Percentiles rank a stretch among this genome's conserved stretches.
phyloP scores from a whole-genome alignment of 2,113 vertebrate genomes.

The Murina feae region DNA sequence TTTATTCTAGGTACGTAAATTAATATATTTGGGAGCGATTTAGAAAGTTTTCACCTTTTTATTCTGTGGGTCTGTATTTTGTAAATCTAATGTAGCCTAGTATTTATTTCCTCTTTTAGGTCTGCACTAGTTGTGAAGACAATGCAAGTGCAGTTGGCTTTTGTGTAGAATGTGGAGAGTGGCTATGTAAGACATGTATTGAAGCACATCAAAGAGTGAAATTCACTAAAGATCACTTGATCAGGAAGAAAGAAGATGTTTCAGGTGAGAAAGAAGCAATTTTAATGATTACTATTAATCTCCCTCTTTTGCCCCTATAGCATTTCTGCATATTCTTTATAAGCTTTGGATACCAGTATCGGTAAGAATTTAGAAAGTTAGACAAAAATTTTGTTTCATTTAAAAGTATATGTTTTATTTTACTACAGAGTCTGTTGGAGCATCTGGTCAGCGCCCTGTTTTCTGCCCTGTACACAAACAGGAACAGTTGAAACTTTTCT shows the following conservation, averaged over 20 bases:
- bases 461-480: slow-evolving; percentile 99
- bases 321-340: slow-evolving; percentile 30
- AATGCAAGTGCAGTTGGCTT: slow-evolving; percentile 95
- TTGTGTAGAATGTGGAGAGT: slow-evolving; percentile 97
- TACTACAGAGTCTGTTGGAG: slow-evolving; percentile 89
- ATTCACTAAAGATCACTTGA: slow-evolving; percentile 98
- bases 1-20: background rate
- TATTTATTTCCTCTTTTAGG: slow-evolving; percentile 78
- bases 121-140: slow-evolving; percentile 98
- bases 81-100: slow-evolving; percentile 43
- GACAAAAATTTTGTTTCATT: slow-evolving; percentile 61
- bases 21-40: slow-evolving; percentile 38
- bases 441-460: slow-evolving; percentile 93
- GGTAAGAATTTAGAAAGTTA: slow-evolving; percentile 41
- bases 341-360: slow-evolving; percentile 30
- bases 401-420: slow-evolving; percentile 76
- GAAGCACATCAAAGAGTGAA: slow-evolving; percentile 98
- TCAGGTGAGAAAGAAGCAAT: slow-evolving; percentile 83
- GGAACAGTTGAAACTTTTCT: slow-evolving; percentile 97
- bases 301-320: background rate
- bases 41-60: background rate
- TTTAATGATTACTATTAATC: background rate
- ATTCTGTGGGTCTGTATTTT: background rate
- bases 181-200: slow-evolving; percentile 98
- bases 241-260: slow-evolving; percentile 96